Evolutionary conservation across 2,888 invertebrate species (phyloP).

Genomic region (Bellardia bayeri): DNA sequence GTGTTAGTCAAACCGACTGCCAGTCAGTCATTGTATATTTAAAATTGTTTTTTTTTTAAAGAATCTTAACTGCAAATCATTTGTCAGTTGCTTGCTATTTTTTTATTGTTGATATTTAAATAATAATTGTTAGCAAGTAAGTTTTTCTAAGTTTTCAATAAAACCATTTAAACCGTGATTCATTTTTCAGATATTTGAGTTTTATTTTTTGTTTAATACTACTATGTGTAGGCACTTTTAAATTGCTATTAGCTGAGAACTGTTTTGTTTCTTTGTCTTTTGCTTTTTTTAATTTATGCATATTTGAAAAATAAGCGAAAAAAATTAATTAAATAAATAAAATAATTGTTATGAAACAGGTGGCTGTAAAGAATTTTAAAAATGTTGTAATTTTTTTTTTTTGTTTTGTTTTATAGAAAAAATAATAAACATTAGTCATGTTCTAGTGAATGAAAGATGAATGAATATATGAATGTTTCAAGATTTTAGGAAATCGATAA

Average conservation of each 20-base stretch:
- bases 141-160: slow-evolving; percentile 32
- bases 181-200: slow-evolving; percentile 44
- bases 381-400: slow-evolving; percentile 15
- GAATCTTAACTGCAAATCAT: slow-evolving; percentile 35
- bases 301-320: slow-evolving; percentile 39
- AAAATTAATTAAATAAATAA: slow-evolving; percentile 19
- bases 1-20: slow-evolving; percentile 17
- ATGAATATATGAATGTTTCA: not conserved
- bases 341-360: slow-evolving; percentile 35
- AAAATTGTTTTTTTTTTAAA: slow-evolving; percentile 15
- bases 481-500: slow-evolving; percentile 3
- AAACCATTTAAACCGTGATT: slow-evolving; percentile 45
- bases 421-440: not conserved
- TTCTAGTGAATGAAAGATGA: not conserved
- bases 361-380: slow-evolving; percentile 52
- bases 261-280: not conserved
- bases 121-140: slow-evolving; percentile 14
- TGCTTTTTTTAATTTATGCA: slow-evolving; percentile 56
- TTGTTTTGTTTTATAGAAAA: not conserved
- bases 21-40: slow-evolving; percentile 15
- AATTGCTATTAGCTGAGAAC: slow-evolving; percentile 8
- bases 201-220: slow-evolving; percentile 7
- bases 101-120: slow-evolving; percentile 40
- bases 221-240: not conserved
- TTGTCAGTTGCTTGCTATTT: slow-evolving; percentile 6